Conservation (phyloP, 2,113 vertebrate species). For the Paraplagusia blochii region DNA sequence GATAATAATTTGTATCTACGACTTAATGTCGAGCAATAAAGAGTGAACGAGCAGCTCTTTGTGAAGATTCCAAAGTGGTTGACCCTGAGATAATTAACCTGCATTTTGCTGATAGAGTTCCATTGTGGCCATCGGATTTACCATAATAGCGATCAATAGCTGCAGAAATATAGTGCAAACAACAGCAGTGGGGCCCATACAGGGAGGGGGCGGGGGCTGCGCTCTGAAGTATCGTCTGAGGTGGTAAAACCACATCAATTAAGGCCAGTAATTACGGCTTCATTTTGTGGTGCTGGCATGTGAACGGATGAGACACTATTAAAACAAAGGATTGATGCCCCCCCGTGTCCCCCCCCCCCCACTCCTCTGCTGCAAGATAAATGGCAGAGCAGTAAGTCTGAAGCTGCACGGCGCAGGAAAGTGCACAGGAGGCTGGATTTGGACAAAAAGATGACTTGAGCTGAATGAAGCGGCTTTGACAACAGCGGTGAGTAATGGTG, state of each 20-base stretch:
- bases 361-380: too few relatives aligned
- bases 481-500: not conserved
- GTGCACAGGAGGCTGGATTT: conserved; percentile 13
- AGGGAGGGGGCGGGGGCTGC: conserved; percentile 22
- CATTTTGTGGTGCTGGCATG: conserved; percentile 63
- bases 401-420: conserved; percentile 2
- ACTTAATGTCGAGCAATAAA: conserved; percentile 70
- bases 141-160: conserved; percentile 77
- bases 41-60: conserved; percentile 59
- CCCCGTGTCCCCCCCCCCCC: conserved; percentile 24
- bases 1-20: conserved; percentile 64
- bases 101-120: conserved; percentile 79
- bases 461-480: not conserved
- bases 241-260: conserved; percentile 77
- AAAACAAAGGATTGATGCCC: conserved; percentile 69
- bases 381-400: conserved; percentile 32
- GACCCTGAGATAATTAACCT: conserved; percentile 82
- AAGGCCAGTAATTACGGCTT: conserved; percentile 75
- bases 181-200: conserved; percentile 56
- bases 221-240: conserved; percentile 62
- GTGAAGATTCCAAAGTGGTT: conserved; percentile 64
- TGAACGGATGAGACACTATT: conserved; percentile 72
- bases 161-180: conserved; percentile 76
- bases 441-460: conserved; percentile 3
- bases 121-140: conserved; percentile 80